Evolutionary conservation across 2,888 invertebrate species (phyloP).

Genomic region (Protonemura montana): DNA sequence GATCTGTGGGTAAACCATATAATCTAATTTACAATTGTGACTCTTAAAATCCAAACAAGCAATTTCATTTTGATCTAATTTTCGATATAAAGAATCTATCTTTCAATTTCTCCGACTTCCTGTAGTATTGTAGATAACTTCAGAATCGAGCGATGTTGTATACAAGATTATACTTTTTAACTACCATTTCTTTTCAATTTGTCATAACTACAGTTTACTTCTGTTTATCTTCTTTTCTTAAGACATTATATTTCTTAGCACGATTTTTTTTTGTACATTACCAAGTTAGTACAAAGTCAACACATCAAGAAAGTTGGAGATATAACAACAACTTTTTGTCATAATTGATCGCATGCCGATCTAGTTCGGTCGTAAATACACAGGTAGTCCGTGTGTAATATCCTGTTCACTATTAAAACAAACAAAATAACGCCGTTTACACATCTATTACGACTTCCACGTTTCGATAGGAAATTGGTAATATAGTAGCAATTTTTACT

Average conservation of each 20-base stretch:
- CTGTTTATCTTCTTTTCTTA: neutral
- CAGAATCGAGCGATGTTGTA: neutral
- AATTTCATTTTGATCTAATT: neutral
- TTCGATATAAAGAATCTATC: neutral
- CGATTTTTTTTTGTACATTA: neutral
- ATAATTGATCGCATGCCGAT: neutral
- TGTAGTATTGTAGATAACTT: neutral
- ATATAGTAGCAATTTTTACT: neutral
- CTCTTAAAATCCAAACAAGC: neutral
- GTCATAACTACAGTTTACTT: neutral
- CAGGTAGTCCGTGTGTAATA: neutral
- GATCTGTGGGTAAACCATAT: neutral
- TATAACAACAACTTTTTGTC: neutral
- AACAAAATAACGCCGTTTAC: neutral
- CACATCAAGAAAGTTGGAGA: neutral
- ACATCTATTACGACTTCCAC: neutral
- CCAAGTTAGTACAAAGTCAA: neutral
- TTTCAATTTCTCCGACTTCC: slow-evolving; percentile 12
- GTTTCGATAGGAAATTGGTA: neutral
- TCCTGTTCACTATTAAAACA: neutral
- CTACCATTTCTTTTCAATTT: neutral
- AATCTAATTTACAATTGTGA: neutral
- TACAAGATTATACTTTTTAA: neutral
- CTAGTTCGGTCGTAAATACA: neutral
- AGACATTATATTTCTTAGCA: too few relatives aligned